Percentiles rank a stretch among this genome's conserved stretches.
Conservation (phyloP, 2,797 vertebrate genomes). For the Petrocephalus sullivani region DNA sequence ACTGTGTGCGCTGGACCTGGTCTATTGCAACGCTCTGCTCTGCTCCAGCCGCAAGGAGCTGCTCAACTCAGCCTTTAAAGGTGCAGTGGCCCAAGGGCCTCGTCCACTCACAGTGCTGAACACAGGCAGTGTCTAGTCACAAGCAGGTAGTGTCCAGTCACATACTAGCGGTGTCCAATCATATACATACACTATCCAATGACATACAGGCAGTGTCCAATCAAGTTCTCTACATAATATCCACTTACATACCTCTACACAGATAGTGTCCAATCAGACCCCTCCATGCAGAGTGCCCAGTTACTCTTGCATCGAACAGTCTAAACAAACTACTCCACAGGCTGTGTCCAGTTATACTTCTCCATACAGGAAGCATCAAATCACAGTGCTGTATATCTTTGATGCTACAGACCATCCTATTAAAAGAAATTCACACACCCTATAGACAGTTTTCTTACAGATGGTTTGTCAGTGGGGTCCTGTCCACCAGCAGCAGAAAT, state of each 20-base stretch:
- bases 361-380: neutral
- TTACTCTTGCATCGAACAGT: neutral
- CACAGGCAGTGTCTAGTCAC: neutral
- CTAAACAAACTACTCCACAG: neutral
- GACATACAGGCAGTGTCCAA: neutral
- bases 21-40: constrained; percentile 82
- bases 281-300: neutral
- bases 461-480: neutral
- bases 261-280: neutral
- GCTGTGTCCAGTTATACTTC: neutral
- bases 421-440: neutral
- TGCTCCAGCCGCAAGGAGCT: constrained; percentile 83
- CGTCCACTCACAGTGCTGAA: neutral
- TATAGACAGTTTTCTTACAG: neutral
- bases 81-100: constrained; percentile 46
- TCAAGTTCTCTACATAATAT: neutral
- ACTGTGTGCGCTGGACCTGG: constrained; percentile 83
- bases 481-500: neutral
- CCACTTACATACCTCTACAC: neutral
- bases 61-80: constrained; percentile 80
- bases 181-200: neutral
- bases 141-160: neutral
- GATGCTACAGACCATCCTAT: neutral
- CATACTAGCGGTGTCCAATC: neutral
- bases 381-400: neutral